Base-by-base conservation (phyloP, 2,888 invertebrate genomes). In the Drosophila pseudotalamancana region DNA sequence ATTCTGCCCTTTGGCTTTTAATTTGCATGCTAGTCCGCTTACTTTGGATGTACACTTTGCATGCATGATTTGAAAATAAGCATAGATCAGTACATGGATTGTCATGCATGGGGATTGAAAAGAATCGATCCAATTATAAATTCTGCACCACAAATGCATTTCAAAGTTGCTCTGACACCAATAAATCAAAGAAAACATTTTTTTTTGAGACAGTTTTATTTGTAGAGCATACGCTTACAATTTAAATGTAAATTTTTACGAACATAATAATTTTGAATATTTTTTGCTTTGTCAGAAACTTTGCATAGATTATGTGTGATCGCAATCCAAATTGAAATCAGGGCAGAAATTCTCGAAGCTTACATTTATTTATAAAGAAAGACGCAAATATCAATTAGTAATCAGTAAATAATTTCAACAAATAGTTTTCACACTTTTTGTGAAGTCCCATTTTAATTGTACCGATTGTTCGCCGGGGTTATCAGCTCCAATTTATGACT, bases 131-230 rank as follows among this genome's bases (percentile, higher is more conserved):
- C 12, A 40, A 85, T 87, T 87, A 73, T 39, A 19, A 42, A 83
- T 83, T 87, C 87, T 61, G 49, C 74, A 79, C 85, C 79, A 78
- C 50, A 78, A 53, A 65, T 84, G 70, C 76, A 81, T 55, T 78
- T 63, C 53, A 71, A 72, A 40, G 29, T 46, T 62, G 39, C 12
- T 25, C 34, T 25, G 37, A 45, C 32, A 23, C 34, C 9, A 57
- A 83, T 87, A 85, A 83, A 83, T 83, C 83, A 87, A 71, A 62
- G 11, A 16, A 29, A 29, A 59, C 27, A 61, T 49, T 57, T 51
- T 49, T 57, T 51, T 29, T 25, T 39, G 63, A 51, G 87, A 83
- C 85, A 87, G 78, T 69, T 87, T 84, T 84, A 74, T 80, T 56
- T 68, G 4, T 19, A 48, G 37, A 64, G 43, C 51, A 77, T 59